Evolutionary conservation across 2,888 invertebrate genomes (phyloP).

Genomic region (Mycogona germanica): DNA sequence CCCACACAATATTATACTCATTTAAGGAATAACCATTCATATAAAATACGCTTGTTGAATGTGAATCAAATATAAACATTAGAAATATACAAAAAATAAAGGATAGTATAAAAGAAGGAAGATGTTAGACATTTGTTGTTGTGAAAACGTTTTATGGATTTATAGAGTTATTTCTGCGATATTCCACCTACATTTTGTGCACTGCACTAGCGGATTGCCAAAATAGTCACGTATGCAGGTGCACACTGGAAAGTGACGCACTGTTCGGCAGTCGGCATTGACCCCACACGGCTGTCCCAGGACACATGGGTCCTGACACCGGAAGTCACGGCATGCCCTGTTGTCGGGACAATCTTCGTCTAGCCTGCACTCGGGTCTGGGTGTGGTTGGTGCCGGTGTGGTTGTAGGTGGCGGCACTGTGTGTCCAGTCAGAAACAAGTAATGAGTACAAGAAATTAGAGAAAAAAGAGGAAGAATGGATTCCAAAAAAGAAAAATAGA

Average conservation of each 20-base stretch:
- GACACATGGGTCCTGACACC: conserved; percentile 50
- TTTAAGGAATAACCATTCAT: too few relatives aligned
- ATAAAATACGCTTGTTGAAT: too few relatives aligned
- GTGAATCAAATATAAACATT: too few relatives aligned
- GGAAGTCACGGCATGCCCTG: conserved; percentile 63
- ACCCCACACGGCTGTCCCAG: conserved; percentile 35
- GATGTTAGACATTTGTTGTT: neutral
- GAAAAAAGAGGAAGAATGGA: too few relatives aligned
- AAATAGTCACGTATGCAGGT: conserved; percentile 56
- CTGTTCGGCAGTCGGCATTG: conserved; percentile 22
- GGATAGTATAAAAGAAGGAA: too few relatives aligned
- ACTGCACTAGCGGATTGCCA: conserved; percentile 47
- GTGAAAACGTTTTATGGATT: too few relatives aligned
- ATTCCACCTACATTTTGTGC: conserved; percentile 21
- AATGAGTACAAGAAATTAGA: too few relatives aligned
- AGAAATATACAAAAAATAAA: too few relatives aligned
- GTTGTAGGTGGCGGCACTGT: too few relatives aligned
- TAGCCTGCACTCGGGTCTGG: conserved; percentile 52
- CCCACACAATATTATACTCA: too few relatives aligned
- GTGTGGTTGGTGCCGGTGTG: conserved; percentile 3
- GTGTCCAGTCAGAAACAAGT: too few relatives aligned
- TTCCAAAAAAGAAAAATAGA: too few relatives aligned
- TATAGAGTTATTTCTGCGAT: neutral
- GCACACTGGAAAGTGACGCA: conserved; percentile 36
- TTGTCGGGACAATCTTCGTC: conserved; percentile 63